Conservation (phyloP, 2,888 invertebrate genomes). For the Physocephala rufipes region DNA sequence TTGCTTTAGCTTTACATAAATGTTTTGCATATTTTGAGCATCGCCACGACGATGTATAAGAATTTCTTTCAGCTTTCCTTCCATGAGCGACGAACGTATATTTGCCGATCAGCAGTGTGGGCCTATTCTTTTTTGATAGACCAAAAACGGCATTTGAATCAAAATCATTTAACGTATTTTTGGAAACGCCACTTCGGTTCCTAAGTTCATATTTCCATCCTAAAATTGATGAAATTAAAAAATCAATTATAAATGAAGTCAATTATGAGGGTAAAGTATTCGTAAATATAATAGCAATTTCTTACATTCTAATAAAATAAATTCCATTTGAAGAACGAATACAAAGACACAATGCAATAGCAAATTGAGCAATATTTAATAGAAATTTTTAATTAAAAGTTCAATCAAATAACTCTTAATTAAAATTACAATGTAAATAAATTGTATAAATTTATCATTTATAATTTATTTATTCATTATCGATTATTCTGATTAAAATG, state of each 20-base stretch:
- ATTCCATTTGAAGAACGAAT: too few species aligned
- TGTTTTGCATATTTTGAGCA: conserved; percentile 48
- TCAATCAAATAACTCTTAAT: too few species aligned
- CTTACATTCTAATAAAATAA: too few species aligned
- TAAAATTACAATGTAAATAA: too few species aligned
- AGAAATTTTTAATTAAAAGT: too few species aligned
- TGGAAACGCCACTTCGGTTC: conserved; percentile 34
- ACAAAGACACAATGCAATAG: too few species aligned
- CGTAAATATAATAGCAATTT: too few species aligned
- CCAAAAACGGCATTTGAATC: conserved; percentile 45
- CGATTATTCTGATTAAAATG: conserved; percentile 9
- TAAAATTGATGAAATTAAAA: neutral
- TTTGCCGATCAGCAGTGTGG: conserved; percentile 43
- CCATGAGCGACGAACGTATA: conserved; percentile 45
- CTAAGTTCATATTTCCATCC: neutral
- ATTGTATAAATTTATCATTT: too few species aligned
- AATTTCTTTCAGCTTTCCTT: conserved; percentile 41
- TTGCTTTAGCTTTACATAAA: conserved; percentile 49
- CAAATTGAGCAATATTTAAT: too few species aligned
- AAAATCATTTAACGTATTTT: conserved; percentile 44
- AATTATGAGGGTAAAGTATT: too few species aligned
- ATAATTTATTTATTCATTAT: conserved; percentile 19
- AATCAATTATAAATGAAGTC: too few species aligned
- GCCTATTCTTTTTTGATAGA: conserved; percentile 45
- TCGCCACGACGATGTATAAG: conserved; percentile 48